Conservation (phyloP, 1,140 invertebrate genomes). For the Gerris buenoi region DNA sequence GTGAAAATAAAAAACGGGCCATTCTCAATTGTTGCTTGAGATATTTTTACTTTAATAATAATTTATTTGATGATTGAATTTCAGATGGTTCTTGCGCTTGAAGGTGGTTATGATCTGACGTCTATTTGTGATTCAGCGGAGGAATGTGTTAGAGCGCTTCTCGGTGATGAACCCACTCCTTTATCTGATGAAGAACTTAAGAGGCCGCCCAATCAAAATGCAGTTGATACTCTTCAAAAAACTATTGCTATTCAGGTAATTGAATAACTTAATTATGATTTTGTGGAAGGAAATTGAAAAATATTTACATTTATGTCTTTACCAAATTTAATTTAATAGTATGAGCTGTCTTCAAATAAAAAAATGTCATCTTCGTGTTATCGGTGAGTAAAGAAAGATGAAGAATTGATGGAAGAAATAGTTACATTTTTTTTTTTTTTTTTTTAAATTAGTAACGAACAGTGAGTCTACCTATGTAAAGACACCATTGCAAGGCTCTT, state of each 20-base stretch:
- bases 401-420: too few species aligned
- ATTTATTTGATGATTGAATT: too few species aligned
- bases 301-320: neutral
- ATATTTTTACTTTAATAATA: too few species aligned
- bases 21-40: too few species aligned
- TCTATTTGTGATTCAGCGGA: constrained; percentile 95
- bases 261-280: neutral
- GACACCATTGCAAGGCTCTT: too few species aligned
- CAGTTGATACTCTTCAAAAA: constrained; percentile 72
- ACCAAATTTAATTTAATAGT: neutral
- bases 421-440: too few species aligned
- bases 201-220: constrained; percentile 62
- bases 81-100: constrained; percentile 68
- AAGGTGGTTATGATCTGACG: constrained; percentile 90
- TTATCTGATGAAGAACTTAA: constrained; percentile 63
- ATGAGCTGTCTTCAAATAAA: too few species aligned
- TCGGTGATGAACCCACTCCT: constrained; percentile 65
- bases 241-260: constrained; percentile 71
- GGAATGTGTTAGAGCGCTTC: constrained; percentile 79
- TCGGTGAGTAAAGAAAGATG: too few species aligned
- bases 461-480: too few species aligned
- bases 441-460: too few species aligned
- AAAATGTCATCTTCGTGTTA: too few species aligned
- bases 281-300: neutral
- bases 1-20: too few species aligned